These are phyloP conservation scores for Lepidochrysops patricia DNA, from an alignment of 2,888 invertebrate species.

Conservation along the genomic window DNA sequence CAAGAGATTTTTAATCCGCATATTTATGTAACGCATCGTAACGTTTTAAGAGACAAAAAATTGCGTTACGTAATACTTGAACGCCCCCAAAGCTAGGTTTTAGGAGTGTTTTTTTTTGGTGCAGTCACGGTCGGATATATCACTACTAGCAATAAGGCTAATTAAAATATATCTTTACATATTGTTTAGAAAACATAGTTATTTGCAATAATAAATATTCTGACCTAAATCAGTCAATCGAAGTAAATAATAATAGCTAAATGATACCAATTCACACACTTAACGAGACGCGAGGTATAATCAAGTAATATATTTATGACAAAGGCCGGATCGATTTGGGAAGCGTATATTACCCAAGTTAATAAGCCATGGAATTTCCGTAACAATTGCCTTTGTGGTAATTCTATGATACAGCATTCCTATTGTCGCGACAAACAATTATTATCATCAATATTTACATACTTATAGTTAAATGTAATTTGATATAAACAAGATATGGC, in stretches of 20 bases:
- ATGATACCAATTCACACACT: background rate
- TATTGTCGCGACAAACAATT: conserved; percentile 4
- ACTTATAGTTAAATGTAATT: conserved; percentile 19
- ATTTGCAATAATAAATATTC: too few relatives aligned
- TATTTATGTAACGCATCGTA: too few relatives aligned
- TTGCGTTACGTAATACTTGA: too few relatives aligned
- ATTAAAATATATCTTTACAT: too few relatives aligned
- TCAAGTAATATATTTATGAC: conserved; percentile 7
- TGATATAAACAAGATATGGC: conserved; percentile 51
- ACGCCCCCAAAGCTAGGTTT: too few relatives aligned
- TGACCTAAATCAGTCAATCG: background rate
- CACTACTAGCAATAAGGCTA: too few relatives aligned
- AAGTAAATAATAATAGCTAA: background rate
- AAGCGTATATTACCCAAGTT: background rate
- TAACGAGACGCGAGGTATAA: background rate
- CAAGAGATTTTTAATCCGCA: too few relatives aligned
- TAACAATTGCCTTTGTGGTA: background rate
- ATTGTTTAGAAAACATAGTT: too few relatives aligned
- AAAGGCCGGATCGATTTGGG: background rate
- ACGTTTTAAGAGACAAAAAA: too few relatives aligned
- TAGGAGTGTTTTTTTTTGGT: too few relatives aligned
- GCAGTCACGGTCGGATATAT: too few relatives aligned
- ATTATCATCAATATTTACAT: conserved; percentile 20
- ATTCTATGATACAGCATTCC: background rate
- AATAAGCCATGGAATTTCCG: background rate